A percentile compares a stretch with the other conserved stretches of the same genome.
Conservation (phyloP, 2,797 vertebrate genomes). For the Chiloscyllium punctatum region DNA sequence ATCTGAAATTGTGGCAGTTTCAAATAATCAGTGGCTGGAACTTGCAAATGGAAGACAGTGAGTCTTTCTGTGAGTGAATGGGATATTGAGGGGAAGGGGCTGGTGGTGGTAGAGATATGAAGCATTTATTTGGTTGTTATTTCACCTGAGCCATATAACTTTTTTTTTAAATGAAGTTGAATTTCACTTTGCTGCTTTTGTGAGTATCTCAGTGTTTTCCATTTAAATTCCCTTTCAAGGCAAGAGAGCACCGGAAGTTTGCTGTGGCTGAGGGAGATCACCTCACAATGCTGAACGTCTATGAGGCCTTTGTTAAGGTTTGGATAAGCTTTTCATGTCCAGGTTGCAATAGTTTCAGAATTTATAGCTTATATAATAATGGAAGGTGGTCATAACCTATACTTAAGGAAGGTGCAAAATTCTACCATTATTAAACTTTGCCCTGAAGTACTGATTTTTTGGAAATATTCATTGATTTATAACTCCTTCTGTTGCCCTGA, state of each 20-base stretch:
- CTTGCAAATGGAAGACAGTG: background rate
- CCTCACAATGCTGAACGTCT: conserved; percentile 96
- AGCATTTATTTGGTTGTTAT: background rate
- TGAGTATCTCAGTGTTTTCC: background rate
- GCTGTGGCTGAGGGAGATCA: conserved; percentile 97
- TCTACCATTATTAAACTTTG: background rate
- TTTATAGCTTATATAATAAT: background rate
- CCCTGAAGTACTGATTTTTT: background rate
- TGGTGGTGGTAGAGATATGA: background rate
- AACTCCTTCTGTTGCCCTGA: background rate
- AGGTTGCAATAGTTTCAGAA: background rate
- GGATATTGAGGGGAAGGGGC: background rate
- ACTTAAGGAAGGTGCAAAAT: background rate
- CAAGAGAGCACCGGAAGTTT: conserved; percentile 88
- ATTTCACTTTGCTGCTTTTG: conserved; percentile 16
- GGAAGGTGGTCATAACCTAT: background rate
- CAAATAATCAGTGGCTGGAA: background rate
- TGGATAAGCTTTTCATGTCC: background rate
- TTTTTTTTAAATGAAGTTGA: background rate
- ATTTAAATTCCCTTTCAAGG: conserved; percentile 53
- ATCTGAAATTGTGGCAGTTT: too few species aligned
- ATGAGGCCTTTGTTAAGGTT: conserved; percentile 96
- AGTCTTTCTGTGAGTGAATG: background rate
- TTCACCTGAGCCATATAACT: too few species aligned
- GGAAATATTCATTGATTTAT: background rate